phyloP scores from a whole-genome alignment of 2,113 vertebrate species.

The Apodemus sylvaticus region DNA sequence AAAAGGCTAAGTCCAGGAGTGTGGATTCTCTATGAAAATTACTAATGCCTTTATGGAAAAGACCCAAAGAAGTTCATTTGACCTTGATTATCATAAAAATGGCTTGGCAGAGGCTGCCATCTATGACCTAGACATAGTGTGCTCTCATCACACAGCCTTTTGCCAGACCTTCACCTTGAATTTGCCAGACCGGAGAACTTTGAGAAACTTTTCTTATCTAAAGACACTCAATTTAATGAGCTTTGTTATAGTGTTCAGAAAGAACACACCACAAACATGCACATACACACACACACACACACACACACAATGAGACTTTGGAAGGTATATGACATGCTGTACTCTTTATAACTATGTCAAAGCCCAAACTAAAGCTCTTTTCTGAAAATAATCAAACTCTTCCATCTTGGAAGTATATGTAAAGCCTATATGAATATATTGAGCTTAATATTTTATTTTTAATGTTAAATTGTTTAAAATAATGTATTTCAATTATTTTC shows the following conservation, averaged over 20 bases:
- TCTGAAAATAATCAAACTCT: background rate
- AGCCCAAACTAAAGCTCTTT: background rate
- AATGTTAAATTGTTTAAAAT: background rate
- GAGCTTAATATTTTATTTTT: background rate
- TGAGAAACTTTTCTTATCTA: background rate
- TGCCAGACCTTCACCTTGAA: background rate
- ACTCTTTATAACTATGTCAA: background rate
- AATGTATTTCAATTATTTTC: background rate
- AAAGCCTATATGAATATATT: background rate
- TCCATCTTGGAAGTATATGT: background rate
- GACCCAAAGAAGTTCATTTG: fast-evolving
- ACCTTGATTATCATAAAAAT: background rate
- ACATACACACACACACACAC: no score
- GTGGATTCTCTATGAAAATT: no score
- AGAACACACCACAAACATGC: no score
- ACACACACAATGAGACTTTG: background rate
- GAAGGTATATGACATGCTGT: background rate
- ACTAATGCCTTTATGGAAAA: background rate
- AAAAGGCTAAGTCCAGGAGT: background rate
- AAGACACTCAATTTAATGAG: no score
- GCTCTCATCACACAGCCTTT: background rate
- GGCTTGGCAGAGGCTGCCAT: background rate
- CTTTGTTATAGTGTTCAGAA: background rate
- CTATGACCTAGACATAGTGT: background rate
- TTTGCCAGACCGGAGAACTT: background rate